These are phyloP conservation scores for Leptinotarsa juncta DNA, from an alignment of 2,888 invertebrate species.

Conservation along the genomic window DNA sequence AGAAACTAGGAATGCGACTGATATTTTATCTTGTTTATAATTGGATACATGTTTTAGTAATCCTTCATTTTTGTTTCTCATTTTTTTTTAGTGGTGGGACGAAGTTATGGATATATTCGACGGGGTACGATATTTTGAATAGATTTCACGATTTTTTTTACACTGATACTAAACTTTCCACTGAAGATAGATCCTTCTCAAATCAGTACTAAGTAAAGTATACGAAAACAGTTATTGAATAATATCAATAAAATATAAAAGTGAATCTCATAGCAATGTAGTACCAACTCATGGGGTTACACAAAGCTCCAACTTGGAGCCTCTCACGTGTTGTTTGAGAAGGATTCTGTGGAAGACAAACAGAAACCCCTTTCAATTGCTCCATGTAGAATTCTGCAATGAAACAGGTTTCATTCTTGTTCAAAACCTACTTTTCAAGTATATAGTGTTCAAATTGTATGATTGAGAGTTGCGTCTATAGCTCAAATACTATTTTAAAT, in stretches of 20 bases:
- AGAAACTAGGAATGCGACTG: not conserved
- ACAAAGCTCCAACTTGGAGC: not conserved
- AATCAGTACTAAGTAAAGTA: not conserved
- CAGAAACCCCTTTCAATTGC: not conserved
- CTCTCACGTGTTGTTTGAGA: not conserved
- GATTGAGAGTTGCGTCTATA: no score
- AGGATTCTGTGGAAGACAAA: not conserved
- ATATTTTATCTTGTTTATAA: not conserved
- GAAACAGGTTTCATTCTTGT: not conserved
- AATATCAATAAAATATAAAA: no score
- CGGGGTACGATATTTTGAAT: constrained; percentile 78
- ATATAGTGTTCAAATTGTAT: not conserved
- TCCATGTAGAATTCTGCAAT: no score
- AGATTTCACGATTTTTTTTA: constrained; percentile 28
- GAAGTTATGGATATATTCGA: constrained; percentile 97
- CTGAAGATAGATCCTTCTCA: not conserved
- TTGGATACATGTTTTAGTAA: constrained; percentile 27
- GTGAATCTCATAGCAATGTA: no score
- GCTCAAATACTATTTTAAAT: not conserved
- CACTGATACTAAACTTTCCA: constrained; percentile 19
- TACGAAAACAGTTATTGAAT: no score
- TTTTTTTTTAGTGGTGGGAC: constrained; percentile 90
- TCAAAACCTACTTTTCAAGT: not conserved
- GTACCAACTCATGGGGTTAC: not conserved
- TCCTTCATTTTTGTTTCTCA: constrained; percentile 64